Evolutionary conservation across 1,140 invertebrate genomes (phyloP).

Genomic region (Spodoptera litura): DNA sequence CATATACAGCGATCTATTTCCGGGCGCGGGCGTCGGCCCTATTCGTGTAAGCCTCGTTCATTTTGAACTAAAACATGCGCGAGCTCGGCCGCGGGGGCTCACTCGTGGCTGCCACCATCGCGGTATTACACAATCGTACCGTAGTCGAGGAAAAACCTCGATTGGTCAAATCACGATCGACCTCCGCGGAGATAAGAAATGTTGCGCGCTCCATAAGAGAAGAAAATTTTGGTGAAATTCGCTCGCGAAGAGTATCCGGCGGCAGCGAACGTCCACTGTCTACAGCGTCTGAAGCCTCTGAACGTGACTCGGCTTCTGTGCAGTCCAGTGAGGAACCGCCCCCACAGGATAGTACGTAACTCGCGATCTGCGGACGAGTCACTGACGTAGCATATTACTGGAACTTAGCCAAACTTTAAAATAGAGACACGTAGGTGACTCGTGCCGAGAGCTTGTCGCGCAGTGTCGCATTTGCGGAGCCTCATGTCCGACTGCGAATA

Average conservation of each 20-base stretch:
- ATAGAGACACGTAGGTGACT: slow-evolving; percentile 79
- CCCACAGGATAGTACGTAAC: slow-evolving; percentile 82
- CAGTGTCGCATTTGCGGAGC: slow-evolving; percentile 78
- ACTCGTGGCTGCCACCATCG: slow-evolving; percentile 84
- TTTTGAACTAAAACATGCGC: slow-evolving; percentile 82
- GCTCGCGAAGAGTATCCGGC: slow-evolving; percentile 65
- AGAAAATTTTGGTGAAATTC: slow-evolving; percentile 59
- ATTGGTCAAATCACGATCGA: slow-evolving; percentile 64
- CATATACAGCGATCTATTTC: slow-evolving; percentile 80
- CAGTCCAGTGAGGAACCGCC: slow-evolving; percentile 84
- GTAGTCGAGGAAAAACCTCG: slow-evolving; percentile 67
- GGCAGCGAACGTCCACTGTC: slow-evolving; percentile 78
- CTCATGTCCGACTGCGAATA: slow-evolving; percentile 84
- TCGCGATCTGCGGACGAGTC: slow-evolving; percentile 73
- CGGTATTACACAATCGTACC: slow-evolving; percentile 79
- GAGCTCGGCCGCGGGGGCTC: slow-evolving; percentile 83
- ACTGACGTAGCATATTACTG: slow-evolving; percentile 80
- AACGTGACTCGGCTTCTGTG: slow-evolving; percentile 81
- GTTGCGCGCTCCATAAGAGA: slow-evolving; percentile 60
- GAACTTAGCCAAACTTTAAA: slow-evolving; percentile 82
- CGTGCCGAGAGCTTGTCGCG: slow-evolving; percentile 76
- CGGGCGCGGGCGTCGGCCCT: slow-evolving; percentile 76
- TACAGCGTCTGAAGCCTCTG: slow-evolving; percentile 79
- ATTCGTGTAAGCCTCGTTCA: slow-evolving; percentile 78
- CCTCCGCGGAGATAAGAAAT: slow-evolving; percentile 64